Conservation (phyloP, 2,113 vertebrate species). For the Pseudorasbora parva region DNA sequence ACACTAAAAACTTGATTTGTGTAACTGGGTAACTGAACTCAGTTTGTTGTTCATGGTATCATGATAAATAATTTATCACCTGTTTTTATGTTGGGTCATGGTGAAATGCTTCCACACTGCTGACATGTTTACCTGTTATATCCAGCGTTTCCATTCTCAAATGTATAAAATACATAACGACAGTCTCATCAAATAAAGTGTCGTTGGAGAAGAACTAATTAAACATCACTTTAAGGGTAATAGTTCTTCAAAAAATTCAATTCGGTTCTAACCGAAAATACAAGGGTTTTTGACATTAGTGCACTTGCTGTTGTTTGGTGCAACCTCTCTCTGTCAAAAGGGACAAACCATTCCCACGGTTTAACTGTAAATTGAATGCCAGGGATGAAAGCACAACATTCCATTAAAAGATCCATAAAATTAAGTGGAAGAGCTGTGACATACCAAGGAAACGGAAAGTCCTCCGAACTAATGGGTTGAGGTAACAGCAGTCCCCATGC, state of each 20-base stretch:
- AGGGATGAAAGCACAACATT: slow-evolving; percentile 15
- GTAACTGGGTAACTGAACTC: too few species aligned
- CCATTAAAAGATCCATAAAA: slow-evolving; percentile 11
- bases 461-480: slow-evolving; percentile 94
- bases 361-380: slow-evolving; percentile 26
- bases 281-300: neutral
- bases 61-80: too few species aligned
- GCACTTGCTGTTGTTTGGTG: neutral
- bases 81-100: too few species aligned
- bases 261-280: neutral
- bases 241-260: neutral
- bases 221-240: neutral
- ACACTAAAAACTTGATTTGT: too few species aligned
- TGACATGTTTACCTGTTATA: too few species aligned
- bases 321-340: neutral
- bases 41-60: too few species aligned
- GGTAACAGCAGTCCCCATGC: slow-evolving; percentile 97
- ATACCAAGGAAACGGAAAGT: slow-evolving; percentile 95
- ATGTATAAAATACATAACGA: too few species aligned
- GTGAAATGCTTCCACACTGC: too few species aligned
- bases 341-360: slow-evolving; percentile 12
- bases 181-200: too few species aligned
- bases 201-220: too few species aligned
- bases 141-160: too few species aligned
- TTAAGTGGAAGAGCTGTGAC: slow-evolving; percentile 57